Evolutionary conservation across 2,797 vertebrate species (phyloP).

Genomic region (Bradypodion pumilum): DNA sequence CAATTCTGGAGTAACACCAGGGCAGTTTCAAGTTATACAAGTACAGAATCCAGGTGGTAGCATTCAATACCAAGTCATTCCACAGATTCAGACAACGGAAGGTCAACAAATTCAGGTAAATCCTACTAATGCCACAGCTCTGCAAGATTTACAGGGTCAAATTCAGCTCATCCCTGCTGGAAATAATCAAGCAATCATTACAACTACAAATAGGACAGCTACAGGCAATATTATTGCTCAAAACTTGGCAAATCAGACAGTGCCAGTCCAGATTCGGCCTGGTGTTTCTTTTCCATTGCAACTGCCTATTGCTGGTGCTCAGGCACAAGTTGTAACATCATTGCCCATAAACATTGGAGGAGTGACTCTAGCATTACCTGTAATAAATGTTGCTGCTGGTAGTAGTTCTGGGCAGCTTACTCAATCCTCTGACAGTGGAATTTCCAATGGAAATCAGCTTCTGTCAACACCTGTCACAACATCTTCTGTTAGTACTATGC

Average conservation of each 20-base stretch:
- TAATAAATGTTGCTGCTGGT: conserved; percentile 89
- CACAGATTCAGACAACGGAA: conserved; percentile 94
- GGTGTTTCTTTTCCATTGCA: conserved; percentile 95
- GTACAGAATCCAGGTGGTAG: conserved; percentile 88
- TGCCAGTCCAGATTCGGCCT: conserved; percentile 94
- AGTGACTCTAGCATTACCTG: conserved; percentile 93
- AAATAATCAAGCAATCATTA: conserved; percentile 91
- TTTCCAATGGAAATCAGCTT: conserved; percentile 92
- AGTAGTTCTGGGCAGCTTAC: conserved; percentile 88
- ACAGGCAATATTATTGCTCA: conserved; percentile 82
- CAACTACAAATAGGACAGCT: conserved; percentile 81
- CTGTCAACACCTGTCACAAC: conserved; percentile 85
- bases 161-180: conserved; percentile 94
- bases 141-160: conserved; percentile 88
- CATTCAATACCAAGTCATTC: conserved; percentile 98
- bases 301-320: conserved; percentile 91
- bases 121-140: conserved; percentile 83
- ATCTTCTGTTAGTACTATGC: conserved; percentile 75
- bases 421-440: conserved; percentile 87
- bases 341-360: conserved; percentile 97
- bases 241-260: conserved; percentile 91
- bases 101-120: conserved; percentile 95
- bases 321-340: conserved; percentile 93
- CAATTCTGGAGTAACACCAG: conserved; percentile 75
- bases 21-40: conserved; percentile 95